Evolutionary conservation across 2,797 vertebrate species (phyloP), one percentile per base, ranked within the genome.

Genomic region (Muscicapa striata): DNA sequence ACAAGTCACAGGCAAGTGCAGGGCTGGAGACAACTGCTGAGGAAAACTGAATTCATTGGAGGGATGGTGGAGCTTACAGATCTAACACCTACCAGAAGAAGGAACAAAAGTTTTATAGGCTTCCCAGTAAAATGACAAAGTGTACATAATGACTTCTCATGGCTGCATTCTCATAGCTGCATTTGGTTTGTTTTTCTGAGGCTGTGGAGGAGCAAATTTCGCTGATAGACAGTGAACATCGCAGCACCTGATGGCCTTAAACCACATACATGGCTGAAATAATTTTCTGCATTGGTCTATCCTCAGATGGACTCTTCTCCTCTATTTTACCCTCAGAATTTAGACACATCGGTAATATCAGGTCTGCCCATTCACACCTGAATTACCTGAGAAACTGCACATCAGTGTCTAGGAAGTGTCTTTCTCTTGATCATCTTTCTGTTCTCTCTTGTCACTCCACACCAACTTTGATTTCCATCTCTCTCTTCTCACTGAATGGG

Each of bases 71-170:
- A 38, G 49, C 62, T 81, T 16, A 16, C 29, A 75, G 48, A 45
- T 36, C 63, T 76, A 21, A 79, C 29, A 51, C 20, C 43, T 26
- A 16, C 32, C 30, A 66, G 84, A 49, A 78, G 36, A 52, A 57
- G 58, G 62, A 72, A 3, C 66, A 55, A 59, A 76, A 70, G 32
- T 20, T 78, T 34, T 68, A 41, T 22, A 58, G 82, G 66, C 24
- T 92, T 63, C 41, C 38, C 76, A 70, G 62, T 57, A 32, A 74
- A 93, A n/a, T 54, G 64, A n/a, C 75, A 48, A 66, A 20, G 13
- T 0, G 0, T 48, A 15, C 0, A 0, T 43, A 49, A 46, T n/a
- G 57, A 22, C 21, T 80, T 30, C 49, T 74, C 11, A 3, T 55
- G 75, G 74, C 75, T 15, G 1, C 0, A 0, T 58, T 48, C 70